Evolutionary conservation across 2,113 vertebrate species (phyloP).

Genomic region (Centropus unirufus): DNA sequence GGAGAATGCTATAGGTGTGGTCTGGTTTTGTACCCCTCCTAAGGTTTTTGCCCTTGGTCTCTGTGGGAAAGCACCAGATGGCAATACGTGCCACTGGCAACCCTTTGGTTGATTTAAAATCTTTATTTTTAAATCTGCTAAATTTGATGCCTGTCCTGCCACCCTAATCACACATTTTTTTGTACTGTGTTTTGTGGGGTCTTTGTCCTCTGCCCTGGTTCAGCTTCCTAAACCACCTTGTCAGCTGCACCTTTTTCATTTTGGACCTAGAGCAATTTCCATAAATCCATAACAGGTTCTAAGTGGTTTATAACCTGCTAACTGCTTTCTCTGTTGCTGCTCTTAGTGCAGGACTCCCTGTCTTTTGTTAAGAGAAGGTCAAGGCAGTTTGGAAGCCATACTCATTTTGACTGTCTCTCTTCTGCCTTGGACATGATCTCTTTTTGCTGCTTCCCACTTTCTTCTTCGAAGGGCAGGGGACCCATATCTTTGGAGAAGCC

Average conservation of each 20-base stretch:
- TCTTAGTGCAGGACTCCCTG: not conserved
- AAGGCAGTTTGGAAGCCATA: not conserved
- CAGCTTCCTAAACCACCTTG: not conserved
- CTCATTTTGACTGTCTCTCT: not conserved
- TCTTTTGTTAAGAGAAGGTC: not conserved
- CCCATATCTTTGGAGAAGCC: not conserved
- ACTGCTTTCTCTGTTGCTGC: not conserved
- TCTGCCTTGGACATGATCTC: not conserved
- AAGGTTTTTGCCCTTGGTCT: not conserved
- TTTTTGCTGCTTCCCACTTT: not conserved
- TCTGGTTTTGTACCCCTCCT: not conserved
- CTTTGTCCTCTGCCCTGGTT: not conserved
- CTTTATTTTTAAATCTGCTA: not conserved
- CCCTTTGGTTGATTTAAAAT: not conserved
- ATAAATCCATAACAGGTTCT: not conserved
- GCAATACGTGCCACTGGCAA: not conserved
- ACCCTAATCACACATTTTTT: not conserved
- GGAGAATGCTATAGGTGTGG: not conserved
- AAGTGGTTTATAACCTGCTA: not conserved
- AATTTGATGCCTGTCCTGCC: not conserved
- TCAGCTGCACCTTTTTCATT: not conserved
- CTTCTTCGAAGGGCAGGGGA: not conserved
- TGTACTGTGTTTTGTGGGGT: not conserved
- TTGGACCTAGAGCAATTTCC: not conserved
- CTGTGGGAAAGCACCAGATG: not conserved